These are phyloP conservation scores for Callipepla californica DNA, from an alignment of 2,113 vertebrate species.

Conservation along the genomic window DNA sequence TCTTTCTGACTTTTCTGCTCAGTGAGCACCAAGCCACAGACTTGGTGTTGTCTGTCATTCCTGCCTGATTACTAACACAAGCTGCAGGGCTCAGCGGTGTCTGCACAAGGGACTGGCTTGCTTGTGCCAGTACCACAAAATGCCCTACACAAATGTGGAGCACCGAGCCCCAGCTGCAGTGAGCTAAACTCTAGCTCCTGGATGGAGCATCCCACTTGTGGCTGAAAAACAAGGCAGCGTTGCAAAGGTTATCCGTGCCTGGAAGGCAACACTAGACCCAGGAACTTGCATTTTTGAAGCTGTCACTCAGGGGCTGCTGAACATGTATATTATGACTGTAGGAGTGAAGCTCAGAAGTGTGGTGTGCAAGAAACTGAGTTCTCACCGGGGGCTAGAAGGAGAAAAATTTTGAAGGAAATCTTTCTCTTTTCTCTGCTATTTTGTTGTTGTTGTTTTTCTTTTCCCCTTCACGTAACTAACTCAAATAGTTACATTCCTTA, in stretches of 20 bases:
- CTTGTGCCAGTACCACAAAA: constrained; percentile 22
- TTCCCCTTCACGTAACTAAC: not conserved
- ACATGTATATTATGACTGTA: not conserved
- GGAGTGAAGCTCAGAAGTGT: not conserved
- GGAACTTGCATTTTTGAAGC: not conserved
- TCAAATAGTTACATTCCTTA: not conserved
- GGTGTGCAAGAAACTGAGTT: not conserved
- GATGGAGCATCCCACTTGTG: not conserved
- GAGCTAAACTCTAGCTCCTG: not conserved
- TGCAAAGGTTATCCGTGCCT: constrained; percentile 48
- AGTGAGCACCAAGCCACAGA: constrained; percentile 12
- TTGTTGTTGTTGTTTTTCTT: not conserved
- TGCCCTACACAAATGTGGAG: not conserved
- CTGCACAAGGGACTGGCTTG: constrained; percentile 4
- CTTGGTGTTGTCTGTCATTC: not conserved
- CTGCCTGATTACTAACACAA: constrained; percentile 1
- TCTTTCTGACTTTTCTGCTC: not conserved
- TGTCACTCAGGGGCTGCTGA: not conserved
- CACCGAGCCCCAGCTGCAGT: not conserved
- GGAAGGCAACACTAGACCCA: constrained; percentile 9
- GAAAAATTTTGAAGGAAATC: not conserved
- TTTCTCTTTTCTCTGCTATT: not conserved
- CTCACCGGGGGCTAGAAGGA: not conserved
- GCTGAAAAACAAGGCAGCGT: not conserved
- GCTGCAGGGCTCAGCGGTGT: not conserved